Percentiles rank a stretch among this genome's conserved stretches.
Conservation (phyloP, 2,113 vertebrate genomes). For the Felis chaus region DNA sequence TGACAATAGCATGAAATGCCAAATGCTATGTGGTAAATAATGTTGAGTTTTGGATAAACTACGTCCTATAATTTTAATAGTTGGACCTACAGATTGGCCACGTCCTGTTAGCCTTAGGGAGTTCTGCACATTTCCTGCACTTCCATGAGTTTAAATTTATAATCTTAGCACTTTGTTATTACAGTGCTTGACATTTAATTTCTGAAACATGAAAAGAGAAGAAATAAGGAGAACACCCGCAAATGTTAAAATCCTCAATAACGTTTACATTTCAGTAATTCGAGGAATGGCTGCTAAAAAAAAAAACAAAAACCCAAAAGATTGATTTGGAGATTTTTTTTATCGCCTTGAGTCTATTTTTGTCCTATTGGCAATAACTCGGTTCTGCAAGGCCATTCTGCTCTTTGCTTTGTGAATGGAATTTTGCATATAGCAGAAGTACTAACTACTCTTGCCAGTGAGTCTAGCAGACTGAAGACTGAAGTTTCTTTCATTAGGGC, state of each 20-base stretch:
- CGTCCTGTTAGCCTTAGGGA: neutral
- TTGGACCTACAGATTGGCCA: neutral
- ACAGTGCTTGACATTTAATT: neutral
- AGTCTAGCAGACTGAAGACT: neutral
- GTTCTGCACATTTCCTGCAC: neutral
- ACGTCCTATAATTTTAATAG: neutral
- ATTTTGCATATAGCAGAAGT: neutral
- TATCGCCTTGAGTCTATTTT: neutral
- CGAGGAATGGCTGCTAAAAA: neutral
- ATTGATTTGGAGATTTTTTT: neutral
- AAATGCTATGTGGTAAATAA: conserved; percentile 22
- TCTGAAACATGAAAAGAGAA: neutral
- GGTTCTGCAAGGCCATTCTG: neutral
- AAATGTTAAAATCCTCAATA: conserved; percentile 31
- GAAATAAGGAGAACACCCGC: conserved; percentile 4
- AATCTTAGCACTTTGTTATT: conserved; percentile 1
- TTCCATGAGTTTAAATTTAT: conserved; percentile 25
- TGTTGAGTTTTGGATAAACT: conserved; percentile 24
- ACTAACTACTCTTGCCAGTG: neutral
- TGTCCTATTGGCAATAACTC: neutral
- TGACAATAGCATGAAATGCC: neutral
- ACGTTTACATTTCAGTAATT: conserved; percentile 33
- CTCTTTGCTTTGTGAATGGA: neutral
- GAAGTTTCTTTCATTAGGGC: neutral
- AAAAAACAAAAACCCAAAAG: neutral